These are phyloP conservation scores for Laticauda colubrina DNA, from an alignment of 2,113 vertebrate genomes.

Conservation along the genomic window DNA sequence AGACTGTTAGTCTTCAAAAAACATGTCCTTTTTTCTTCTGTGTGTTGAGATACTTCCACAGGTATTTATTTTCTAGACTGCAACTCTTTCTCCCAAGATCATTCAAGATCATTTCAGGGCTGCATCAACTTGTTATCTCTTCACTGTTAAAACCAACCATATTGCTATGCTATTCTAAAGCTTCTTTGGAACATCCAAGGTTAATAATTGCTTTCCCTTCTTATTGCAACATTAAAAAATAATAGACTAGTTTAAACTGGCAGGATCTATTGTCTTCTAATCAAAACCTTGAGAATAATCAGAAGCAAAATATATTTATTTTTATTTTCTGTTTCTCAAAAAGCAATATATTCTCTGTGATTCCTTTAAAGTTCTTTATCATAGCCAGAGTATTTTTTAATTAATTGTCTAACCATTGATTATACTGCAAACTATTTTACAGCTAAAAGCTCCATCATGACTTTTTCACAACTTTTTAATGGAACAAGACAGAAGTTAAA, in stretches of 20 bases:
- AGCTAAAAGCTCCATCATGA: constrained; percentile 68
- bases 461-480: constrained; percentile 69
- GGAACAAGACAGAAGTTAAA: constrained; percentile 61
- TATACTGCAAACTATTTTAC: constrained; percentile 64
- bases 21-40: background rate
- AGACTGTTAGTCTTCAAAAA: background rate
- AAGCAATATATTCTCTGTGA: constrained; percentile 45
- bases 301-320: background rate
- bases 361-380: constrained; percentile 59
- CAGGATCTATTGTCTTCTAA: background rate
- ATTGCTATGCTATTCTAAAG: background rate
- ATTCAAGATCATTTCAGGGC: background rate
- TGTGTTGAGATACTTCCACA: background rate
- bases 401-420: constrained; percentile 64
- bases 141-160: background rate
- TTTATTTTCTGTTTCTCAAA: background rate
- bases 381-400: constrained; percentile 64
- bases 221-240: background rate
- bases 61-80: background rate
- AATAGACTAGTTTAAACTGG: background rate
- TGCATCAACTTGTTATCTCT: background rate
- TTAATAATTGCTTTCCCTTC: background rate
- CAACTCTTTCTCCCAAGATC: background rate
- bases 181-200: background rate
- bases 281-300: background rate